These are phyloP conservation scores for Drosophila mercatorum DNA, from an alignment of 2,888 invertebrate genomes.

Conservation along the genomic window DNA sequence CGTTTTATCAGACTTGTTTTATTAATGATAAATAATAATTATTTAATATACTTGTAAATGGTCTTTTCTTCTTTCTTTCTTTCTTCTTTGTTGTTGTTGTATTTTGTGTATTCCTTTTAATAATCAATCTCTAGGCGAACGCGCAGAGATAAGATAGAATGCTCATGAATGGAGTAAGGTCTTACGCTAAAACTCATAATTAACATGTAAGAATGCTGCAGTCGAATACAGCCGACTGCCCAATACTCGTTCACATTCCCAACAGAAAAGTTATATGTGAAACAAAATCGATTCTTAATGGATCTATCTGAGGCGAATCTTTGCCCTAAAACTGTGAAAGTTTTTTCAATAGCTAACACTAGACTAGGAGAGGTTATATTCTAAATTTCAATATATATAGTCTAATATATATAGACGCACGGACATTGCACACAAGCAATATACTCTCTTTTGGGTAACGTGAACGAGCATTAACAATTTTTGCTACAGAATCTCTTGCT, in stretches of 20 bases:
- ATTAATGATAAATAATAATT: constrained; percentile 67
- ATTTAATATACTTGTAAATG: constrained; percentile 55
- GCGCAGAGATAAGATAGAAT: constrained; percentile 36
- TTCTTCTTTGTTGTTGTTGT: not conserved
- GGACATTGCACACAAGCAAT: not conserved
- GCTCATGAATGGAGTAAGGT: constrained; percentile 34
- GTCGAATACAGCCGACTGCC: not conserved
- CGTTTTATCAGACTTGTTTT: constrained; percentile 41
- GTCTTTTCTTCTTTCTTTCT: constrained; percentile 9
- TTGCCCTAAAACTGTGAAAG: too few species aligned
- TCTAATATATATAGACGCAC: not conserved
- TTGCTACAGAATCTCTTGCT: constrained; percentile 28
- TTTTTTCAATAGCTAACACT: not conserved
- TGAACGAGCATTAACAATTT: constrained; percentile 10
- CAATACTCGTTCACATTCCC: not conserved
- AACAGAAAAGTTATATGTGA: not conserved
- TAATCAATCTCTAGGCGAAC: constrained; percentile 36
- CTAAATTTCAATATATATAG: not conserved
- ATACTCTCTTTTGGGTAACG: not conserved
- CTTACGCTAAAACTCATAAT: constrained; percentile 23
- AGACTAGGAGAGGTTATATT: not conserved
- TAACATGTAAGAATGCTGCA: constrained; percentile 10
- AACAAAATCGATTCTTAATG: not conserved
- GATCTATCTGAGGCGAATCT: too few species aligned
- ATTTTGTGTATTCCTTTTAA: not conserved